Conservation (phyloP, 2,888 invertebrate genomes). For the Heliconius cydno region DNA sequence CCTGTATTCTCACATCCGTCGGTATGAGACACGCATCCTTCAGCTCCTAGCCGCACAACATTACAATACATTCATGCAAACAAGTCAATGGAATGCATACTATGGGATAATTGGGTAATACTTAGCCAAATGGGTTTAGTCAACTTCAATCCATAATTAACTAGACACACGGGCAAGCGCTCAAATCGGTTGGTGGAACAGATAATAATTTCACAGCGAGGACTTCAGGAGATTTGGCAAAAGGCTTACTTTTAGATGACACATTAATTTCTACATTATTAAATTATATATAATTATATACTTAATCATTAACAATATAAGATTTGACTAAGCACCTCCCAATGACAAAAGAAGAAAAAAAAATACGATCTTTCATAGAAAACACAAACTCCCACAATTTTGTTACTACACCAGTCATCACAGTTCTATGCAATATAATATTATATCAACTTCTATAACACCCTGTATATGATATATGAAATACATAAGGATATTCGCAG, state of each 20-base stretch:
- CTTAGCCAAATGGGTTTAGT: constrained; percentile 54
- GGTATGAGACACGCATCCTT: constrained; percentile 95
- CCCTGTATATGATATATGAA: constrained; percentile 14
- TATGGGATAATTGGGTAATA: constrained; percentile 51
- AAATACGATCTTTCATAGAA: constrained; percentile 26
- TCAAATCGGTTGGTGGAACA: constrained; percentile 8
- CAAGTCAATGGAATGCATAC: constrained; percentile 57
- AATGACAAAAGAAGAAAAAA: constrained; percentile 38
- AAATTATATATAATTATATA: not conserved
- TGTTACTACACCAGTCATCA: constrained; percentile 17
- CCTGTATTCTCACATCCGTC: constrained; percentile 97
- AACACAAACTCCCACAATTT: constrained; percentile 37
- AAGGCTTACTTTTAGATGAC: not conserved
- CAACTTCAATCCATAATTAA: constrained; percentile 11
- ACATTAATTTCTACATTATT: not conserved
- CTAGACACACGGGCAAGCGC: constrained; percentile 15
- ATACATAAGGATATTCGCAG: constrained; percentile 38
- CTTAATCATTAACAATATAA: not conserved
- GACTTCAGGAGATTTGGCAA: constrained; percentile 1
- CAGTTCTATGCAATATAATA: constrained; percentile 15
- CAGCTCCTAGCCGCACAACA: constrained; percentile 89
- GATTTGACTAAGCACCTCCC: constrained; percentile 57
- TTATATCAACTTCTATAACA: constrained; percentile 20
- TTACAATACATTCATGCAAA: constrained; percentile 85
- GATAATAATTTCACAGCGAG: constrained; percentile 3